Evolutionary conservation across 2,888 invertebrate species (phyloP), one percentile per base, ranked within the genome.

Genomic region (Chymomyza procnemis): DNA sequence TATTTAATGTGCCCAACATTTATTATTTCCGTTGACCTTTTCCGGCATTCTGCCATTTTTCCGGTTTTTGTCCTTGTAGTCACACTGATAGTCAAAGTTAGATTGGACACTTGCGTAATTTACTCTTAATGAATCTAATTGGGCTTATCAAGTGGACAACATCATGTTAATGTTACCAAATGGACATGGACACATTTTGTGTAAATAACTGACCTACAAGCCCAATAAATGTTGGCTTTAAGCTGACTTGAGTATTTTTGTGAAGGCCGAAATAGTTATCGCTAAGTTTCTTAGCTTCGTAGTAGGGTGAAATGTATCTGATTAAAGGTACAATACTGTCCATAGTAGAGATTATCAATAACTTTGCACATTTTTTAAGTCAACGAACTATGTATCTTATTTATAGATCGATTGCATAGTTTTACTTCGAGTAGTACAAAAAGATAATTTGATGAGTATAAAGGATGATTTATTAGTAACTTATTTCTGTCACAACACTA

Each of bases 21-120:
- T 88, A 82, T 89, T 89, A 88, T 89, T 88, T 89, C 76, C 82
- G 76, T 79, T 80, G 89, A 83, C 85, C 85, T 79, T 76, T 79
- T 67, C 34, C 34, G 34, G 34, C 34, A 26, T 26, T 66, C 30
- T 47, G 52, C 48, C 26, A 26, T 57, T 22, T 58, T n/a, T 22
- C 19, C n/a, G n/a, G 12, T 19, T 64, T 16, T 52, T 52, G 62
- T 55, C 57, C 22, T 41, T 57, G 46, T 59, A 55, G 34, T 9
- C 16, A 30, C n/a, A 41, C 63, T 80, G 89, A 89, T 89, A 87
- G 85, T 69, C 83, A 89, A 89, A 89, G 88, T 89, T 89, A 89
- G 87, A 89, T 89, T 89, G 85, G 85, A 82, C 78, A 83, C 82
- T 87, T 87, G 78, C 69, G 74, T 73, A 78, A 87, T 87, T 88